Percentiles rank a stretch among this genome's conserved stretches.
phyloP scores from a whole-genome alignment of 2,797 vertebrate species.

The Fratercula arctica region DNA sequence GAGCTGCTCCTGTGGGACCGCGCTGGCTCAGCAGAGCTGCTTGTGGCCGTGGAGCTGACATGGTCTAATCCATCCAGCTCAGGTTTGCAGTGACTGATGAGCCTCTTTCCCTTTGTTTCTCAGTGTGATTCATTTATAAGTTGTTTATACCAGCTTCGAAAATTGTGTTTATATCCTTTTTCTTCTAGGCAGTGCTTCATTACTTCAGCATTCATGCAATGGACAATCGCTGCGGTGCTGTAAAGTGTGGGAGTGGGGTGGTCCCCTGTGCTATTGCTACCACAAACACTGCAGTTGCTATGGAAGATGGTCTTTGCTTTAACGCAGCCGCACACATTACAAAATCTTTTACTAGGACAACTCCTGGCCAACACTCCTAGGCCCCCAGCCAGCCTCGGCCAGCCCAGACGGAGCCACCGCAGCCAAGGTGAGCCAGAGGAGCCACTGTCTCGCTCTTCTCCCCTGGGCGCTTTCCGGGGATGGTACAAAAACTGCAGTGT shows the following conservation, averaged over 20 bases:
- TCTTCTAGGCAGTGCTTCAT: background rate
- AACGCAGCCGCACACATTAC: background rate
- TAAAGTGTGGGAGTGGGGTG: background rate
- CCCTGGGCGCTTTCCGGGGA: accelerated
- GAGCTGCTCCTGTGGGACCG: background rate
- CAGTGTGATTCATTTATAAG: background rate
- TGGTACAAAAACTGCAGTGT: background rate
- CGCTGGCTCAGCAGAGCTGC: background rate
- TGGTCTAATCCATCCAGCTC: background rate
- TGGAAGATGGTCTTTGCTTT: background rate
- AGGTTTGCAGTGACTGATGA: background rate
- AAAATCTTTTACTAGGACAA: background rate
- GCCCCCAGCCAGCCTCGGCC: background rate
- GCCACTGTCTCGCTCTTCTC: background rate
- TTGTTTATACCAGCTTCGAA: background rate
- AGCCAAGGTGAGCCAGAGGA: background rate
- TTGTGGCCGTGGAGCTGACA: accelerated
- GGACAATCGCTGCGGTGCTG: background rate
- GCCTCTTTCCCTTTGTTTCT: background rate
- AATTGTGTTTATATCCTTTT: background rate
- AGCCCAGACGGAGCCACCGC: background rate
- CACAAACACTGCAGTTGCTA: background rate
- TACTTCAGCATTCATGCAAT: background rate
- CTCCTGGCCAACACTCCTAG: background rate
- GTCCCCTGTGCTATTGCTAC: background rate